phyloP scores from a whole-genome alignment of 2,113 vertebrate species.

The Callorhinus ursinus region DNA sequence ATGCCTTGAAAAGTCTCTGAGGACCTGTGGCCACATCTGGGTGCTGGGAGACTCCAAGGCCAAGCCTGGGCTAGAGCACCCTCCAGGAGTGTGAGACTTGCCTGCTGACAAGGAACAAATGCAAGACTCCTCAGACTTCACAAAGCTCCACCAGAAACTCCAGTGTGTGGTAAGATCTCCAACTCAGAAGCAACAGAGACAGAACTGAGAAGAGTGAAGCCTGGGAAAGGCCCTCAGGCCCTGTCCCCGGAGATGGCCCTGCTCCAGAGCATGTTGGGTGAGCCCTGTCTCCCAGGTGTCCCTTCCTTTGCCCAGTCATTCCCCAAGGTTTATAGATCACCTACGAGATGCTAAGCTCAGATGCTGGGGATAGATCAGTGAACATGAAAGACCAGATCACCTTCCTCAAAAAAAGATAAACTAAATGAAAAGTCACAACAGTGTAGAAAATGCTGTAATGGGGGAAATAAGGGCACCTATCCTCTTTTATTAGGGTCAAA shows the following conservation, averaged over 20 bases:
- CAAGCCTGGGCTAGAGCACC: background rate
- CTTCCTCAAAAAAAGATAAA: background rate
- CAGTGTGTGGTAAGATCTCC: background rate
- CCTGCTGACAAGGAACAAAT: background rate
- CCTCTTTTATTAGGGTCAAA: background rate
- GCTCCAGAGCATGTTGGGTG: background rate
- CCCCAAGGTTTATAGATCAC: background rate
- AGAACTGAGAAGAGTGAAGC: background rate
- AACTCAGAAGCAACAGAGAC: background rate
- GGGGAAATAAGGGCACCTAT: background rate
- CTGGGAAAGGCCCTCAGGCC: background rate
- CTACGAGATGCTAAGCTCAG: background rate
- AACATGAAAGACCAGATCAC: background rate
- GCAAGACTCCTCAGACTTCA: background rate
- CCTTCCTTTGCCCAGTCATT: background rate
- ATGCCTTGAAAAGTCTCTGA: background rate
- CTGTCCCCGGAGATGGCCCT: background rate
- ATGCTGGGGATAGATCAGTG: background rate
- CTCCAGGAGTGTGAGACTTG: background rate
- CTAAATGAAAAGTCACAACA: background rate
- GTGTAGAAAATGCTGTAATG: background rate
- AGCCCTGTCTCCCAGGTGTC: too few species aligned
- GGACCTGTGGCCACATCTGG: background rate
- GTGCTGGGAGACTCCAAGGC: background rate
- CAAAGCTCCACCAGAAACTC: background rate